A percentile compares a stretch with the other conserved stretches of the same genome.
Conservation (phyloP, 2,888 invertebrate genomes). For the Ariolimax columbianus region DNA sequence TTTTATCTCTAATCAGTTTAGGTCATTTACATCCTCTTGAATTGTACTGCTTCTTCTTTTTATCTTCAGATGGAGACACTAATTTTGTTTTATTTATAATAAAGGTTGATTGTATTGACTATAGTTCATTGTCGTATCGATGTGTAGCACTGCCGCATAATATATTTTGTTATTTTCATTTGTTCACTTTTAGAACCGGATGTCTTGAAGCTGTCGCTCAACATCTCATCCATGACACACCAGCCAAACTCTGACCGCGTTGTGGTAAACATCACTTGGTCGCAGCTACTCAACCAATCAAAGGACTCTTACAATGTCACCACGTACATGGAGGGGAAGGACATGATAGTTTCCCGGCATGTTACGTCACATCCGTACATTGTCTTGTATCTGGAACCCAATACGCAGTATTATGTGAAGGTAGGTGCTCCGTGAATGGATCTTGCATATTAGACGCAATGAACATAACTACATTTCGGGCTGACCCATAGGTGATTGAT, state of each 20-base stretch:
- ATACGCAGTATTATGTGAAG: conserved; percentile 36
- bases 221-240: conserved; percentile 43
- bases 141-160: too few relatives aligned
- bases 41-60: too few relatives aligned
- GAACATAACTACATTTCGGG: too few relatives aligned
- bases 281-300: conserved; percentile 37
- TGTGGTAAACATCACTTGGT: conserved; percentile 48
- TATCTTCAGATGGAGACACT: too few relatives aligned
- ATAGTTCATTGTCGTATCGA: too few relatives aligned
- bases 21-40: too few relatives aligned
- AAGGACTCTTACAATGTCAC: conserved; percentile 43
- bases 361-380: conserved; percentile 33
- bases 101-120: too few relatives aligned
- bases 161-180: too few relatives aligned
- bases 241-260: conserved; percentile 20
- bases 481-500: too few relatives aligned
- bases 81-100: too few relatives aligned
- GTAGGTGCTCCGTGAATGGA: conserved; percentile 16
- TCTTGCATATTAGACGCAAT: too few relatives aligned
- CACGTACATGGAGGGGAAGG: background rate
- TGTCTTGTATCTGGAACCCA: conserved; percentile 24
- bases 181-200: conserved; percentile 29
- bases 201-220: conserved; percentile 20
- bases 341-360: background rate
- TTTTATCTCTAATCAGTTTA: too few relatives aligned